These are phyloP conservation scores for Maconellicoccus hirsutus DNA, from an alignment of 1,140 invertebrate species.

Conservation along the genomic window DNA sequence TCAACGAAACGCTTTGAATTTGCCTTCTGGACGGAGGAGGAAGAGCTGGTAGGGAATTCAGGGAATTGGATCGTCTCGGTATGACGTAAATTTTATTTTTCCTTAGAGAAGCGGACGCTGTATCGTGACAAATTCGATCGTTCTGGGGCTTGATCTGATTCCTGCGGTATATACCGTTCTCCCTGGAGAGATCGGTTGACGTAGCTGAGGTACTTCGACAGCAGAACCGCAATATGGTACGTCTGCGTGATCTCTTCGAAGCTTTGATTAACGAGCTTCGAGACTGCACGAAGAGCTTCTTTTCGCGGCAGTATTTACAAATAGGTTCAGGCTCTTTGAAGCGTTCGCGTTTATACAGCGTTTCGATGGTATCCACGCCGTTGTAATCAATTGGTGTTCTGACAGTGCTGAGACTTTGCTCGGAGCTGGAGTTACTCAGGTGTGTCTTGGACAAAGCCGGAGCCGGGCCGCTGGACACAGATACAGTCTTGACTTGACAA, in stretches of 20 bases:
- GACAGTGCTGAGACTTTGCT: not conserved
- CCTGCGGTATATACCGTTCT: not conserved
- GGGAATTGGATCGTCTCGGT: slow-evolving; percentile 25
- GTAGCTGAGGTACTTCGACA: not conserved
- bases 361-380: not conserved
- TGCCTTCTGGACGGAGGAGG: slow-evolving; percentile 39
- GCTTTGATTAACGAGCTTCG: not conserved
- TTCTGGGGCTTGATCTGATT: slow-evolving; percentile 25
- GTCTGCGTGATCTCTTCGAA: not conserved
- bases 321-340: not conserved
- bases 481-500: not conserved
- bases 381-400: not conserved
- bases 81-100: slow-evolving; percentile 25
- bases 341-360: not conserved
- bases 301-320: not conserved
- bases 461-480: not conserved
- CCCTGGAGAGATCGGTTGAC: not conserved
- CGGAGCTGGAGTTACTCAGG: not conserved
- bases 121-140: not conserved
- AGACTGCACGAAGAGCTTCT: not conserved
- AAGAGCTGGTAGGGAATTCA: slow-evolving; percentile 36
- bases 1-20: slow-evolving; percentile 35
- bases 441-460: not conserved
- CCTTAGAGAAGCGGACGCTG: not conserved
- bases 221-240: not conserved